phyloP scores from a whole-genome alignment of 2,113 vertebrate genomes.

The Fukomys damarensis region DNA sequence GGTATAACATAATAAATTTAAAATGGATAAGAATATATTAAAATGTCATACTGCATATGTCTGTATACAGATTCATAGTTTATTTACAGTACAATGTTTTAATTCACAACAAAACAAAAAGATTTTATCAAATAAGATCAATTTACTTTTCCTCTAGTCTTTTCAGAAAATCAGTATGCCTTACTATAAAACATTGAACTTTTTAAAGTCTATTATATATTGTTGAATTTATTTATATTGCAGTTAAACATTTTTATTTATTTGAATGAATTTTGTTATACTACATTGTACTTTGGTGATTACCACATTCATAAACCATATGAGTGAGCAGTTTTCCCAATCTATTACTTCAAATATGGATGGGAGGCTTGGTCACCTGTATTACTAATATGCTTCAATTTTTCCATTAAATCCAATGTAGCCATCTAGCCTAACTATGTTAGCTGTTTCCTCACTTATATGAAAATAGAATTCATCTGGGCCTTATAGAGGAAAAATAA shows the following conservation, averaged over 20 bases:
- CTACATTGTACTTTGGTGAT: not conserved
- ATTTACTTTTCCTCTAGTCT: not conserved
- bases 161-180: not conserved
- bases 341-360: not conserved
- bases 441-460: slow-evolving; percentile 16
- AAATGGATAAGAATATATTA: not conserved
- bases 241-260: slow-evolving; percentile 16
- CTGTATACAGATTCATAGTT: not conserved
- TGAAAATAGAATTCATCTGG: slow-evolving; percentile 6
- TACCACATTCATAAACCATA: not conserved
- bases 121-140: not conserved
- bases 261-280: not conserved
- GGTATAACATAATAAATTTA: not conserved
- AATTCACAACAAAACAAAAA: not conserved
- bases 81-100: not conserved
- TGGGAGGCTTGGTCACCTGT: not conserved
- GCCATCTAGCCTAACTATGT: not conserved
- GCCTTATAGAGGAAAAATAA: slow-evolving; percentile 45
- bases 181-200: not conserved
- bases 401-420: not conserved
- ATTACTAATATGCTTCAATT: slow-evolving; percentile 20
- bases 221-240: not conserved
- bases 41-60: not conserved
- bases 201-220: not conserved
- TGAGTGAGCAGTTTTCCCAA: not conserved